Base-by-base conservation (phyloP, 1,140 invertebrate species). In the Oedothorax gibbosus region DNA sequence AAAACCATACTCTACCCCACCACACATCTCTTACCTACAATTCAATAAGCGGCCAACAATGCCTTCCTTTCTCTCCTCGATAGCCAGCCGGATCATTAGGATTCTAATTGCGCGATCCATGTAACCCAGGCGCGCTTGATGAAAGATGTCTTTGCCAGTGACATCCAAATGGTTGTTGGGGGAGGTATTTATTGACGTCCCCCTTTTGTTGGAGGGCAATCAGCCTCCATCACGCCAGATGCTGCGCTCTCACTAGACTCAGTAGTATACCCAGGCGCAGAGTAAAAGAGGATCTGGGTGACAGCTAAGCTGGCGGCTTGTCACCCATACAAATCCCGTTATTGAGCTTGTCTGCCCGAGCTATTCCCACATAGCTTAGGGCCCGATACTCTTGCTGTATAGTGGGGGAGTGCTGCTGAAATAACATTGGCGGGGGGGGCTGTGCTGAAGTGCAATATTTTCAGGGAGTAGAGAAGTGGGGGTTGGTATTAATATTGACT, bases 191-290 rank as follows among this genome's bases (percentile, higher is more conserved):
- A 71, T 71, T 71, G 66, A 51, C 57, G 21, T 65, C n/a, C 75
- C 56, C 64, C 50, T 51, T 64, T 60, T 50, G 50, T 35, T 35
- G 35, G 35, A 35, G 35, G 35, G 81, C 81, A 84, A 76, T 84
- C 81, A 84, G 81, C 71, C 57, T 75, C 81, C 81, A 84, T 84
- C 81, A 84, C 57, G 64, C 71, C 81, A 84, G 81, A 84, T 84
- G 81, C 72, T 84, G 51, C 81, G 50, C 81, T 84, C 81, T 84
- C 81, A 82, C 62, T 56, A 76, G 73, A 35, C 35, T 35, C 35
- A 35, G 35, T 35, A 35, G 35, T 35, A 35, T 35, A 35, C 77
- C 62, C 49, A 60, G 62, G 68, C 18, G 65, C 69, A 50, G 75
- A 49, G 80, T 71, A 81, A 81, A 81, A 82, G 80, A 72, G 69